Evolutionary conservation across 2,888 invertebrate species (phyloP).

Genomic region (Cynaeus angustus): DNA sequence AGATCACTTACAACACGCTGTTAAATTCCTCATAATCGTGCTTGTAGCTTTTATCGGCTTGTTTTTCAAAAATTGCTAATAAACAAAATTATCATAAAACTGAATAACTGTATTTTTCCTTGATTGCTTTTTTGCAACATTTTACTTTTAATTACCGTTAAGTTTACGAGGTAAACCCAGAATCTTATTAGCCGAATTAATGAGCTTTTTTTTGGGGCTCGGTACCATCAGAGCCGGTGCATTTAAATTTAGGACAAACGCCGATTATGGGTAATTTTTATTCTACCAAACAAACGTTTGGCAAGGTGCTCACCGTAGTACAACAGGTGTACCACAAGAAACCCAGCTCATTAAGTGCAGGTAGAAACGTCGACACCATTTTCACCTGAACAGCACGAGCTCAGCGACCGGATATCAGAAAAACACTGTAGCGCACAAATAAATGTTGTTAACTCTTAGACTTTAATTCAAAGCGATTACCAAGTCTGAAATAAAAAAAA

Average conservation of each 20-base stretch:
- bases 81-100: neutral
- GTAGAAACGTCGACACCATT: slow-evolving; percentile 4
- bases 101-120: too few species aligned
- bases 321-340: slow-evolving; percentile 4
- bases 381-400: slow-evolving; percentile 2
- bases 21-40: neutral
- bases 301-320: slow-evolving; percentile 1
- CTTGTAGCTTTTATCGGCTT: too few species aligned
- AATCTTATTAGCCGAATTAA: too few species aligned
- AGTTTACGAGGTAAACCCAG: too few species aligned
- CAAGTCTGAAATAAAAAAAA: too few species aligned
- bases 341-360: slow-evolving; percentile 2
- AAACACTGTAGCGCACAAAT: neutral
- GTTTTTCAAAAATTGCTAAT: too few species aligned
- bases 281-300: neutral
- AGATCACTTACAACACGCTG: slow-evolving; percentile 2
- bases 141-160: too few species aligned
- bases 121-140: too few species aligned
- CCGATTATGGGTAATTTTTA: neutral
- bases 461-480: too few species aligned
- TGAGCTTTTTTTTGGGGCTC: too few species aligned
- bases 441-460: neutral
- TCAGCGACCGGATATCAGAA: neutral
- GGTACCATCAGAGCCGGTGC: too few species aligned
- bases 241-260: neutral